Base-by-base conservation (phyloP, 2,113 vertebrate genomes). In the Thamnaconus septentrionalis region DNA sequence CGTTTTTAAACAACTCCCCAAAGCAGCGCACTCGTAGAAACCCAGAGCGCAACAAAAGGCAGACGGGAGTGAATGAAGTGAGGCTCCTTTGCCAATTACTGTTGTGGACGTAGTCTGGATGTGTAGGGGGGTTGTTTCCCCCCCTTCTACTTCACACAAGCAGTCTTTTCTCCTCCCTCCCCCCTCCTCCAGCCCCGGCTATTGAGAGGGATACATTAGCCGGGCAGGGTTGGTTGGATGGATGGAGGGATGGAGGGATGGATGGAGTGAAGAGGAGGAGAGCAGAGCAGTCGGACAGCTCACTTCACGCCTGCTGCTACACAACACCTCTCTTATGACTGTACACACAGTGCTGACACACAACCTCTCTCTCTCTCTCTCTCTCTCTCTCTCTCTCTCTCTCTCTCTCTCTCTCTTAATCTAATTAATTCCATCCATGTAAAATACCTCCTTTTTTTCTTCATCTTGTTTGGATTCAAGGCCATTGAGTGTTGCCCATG, bases 31-130 rank as follows among this genome's bases (percentile, higher is more conserved):
- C 92, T 93, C 94, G 93, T 93, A 93, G 92, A 93, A 91, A 92
- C 89, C 81, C 59, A 62, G 71, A 54, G 76, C 76, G 91, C 92
- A 93, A 95, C 85, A 88, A 95, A 94, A 93, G 93, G 92, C 91
- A 90, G 73, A 90, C 92, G 91, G 93, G 87, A 91, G 91, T 66
- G 85, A 93, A 91, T 91, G 91, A 93, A 92, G 94, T 92, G 91
- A 93, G 91, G 93, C 93, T 93, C 93, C 93, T 93, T 78, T 91
- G 87, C 93, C 94, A 95, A 95, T 96, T 95, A 96, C 89, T 41
- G 82, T 92, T 89, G 89, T 80, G 89, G 85, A 91, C 84, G 89
- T 86, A 90, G 89, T 90, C 89, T 87, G 88, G 92, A 88, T 87
- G 92, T 94, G 82, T 92, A 92, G 93, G 93, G 5, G 47, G 18